Percentiles rank a stretch among this genome's conserved stretches.
phyloP scores from a whole-genome alignment of 2,113 vertebrate genomes.

The Chrysemys picta region DNA sequence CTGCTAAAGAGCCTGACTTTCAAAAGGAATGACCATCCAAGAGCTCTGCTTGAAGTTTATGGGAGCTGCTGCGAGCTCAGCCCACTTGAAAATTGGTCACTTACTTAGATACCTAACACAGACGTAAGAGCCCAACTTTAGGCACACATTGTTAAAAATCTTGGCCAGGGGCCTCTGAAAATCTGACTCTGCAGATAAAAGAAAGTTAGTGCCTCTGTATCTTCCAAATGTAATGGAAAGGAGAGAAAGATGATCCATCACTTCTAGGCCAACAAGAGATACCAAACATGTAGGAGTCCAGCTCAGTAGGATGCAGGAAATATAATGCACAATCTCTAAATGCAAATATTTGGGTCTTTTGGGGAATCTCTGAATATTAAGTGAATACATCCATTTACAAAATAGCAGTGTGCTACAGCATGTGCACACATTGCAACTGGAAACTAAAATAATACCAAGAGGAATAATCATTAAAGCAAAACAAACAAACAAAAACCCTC shows the following conservation, averaged over 20 bases:
- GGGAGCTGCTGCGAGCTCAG: background rate
- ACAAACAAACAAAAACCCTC: slow-evolving; percentile 56
- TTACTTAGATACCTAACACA: background rate
- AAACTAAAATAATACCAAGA: slow-evolving; percentile 81
- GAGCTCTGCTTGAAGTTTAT: background rate
- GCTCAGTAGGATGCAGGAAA: slow-evolving; percentile 71
- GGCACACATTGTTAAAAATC: background rate
- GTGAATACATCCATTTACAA: slow-evolving; percentile 78
- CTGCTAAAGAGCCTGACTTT: background rate
- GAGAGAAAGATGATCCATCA: slow-evolving; percentile 8
- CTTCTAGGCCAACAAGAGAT: slow-evolving; percentile 33
- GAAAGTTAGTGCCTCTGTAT: background rate
- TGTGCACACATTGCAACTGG: slow-evolving; percentile 76
- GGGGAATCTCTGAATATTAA: slow-evolving; percentile 79
- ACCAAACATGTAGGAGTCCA: slow-evolving; percentile 68
- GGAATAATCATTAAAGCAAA: slow-evolving; percentile 76
- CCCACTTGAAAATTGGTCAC: accelerated
- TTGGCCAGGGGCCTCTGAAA: background rate
- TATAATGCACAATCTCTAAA: slow-evolving; percentile 69
- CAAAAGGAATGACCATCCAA: background rate
- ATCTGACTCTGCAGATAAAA: background rate
- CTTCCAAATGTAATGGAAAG: slow-evolving; percentile 21
- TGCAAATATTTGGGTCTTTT: slow-evolving; percentile 71
- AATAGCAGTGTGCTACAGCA: slow-evolving; percentile 72
- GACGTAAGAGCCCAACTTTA: background rate